Conservation (phyloP, 2,113 vertebrate species). For the Channa argus region DNA sequence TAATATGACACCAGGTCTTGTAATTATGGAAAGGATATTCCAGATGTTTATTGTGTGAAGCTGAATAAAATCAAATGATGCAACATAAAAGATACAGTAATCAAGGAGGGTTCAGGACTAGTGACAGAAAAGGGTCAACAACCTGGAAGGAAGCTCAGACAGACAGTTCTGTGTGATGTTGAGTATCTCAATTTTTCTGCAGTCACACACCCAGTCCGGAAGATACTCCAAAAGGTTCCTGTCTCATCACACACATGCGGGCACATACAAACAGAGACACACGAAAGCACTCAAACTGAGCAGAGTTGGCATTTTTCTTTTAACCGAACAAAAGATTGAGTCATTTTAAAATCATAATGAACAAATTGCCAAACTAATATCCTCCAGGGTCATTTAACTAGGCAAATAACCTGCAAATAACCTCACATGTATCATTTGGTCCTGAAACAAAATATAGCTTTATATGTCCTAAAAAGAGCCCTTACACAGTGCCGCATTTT, state of each 20-base stretch:
- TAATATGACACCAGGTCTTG: conserved; percentile 24
- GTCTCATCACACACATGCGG: conserved; percentile 66
- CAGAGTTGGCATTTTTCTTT: conserved; percentile 36
- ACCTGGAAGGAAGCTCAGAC: conserved; percentile 91
- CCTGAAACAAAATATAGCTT: too few relatives aligned
- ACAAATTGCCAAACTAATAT: not conserved
- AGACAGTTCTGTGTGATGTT: conserved; percentile 91
- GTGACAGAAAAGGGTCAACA: conserved; percentile 27
- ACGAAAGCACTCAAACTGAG: conserved; percentile 49
- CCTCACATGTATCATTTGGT: too few relatives aligned
- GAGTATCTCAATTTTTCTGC: conserved; percentile 93
- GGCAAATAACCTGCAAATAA: not conserved
- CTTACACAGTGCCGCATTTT: not conserved
- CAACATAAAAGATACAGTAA: not conserved
- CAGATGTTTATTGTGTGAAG: conserved; percentile 11
- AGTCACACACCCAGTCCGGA: conserved; percentile 95
- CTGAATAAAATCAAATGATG: conserved; percentile 5
- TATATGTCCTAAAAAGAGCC: not conserved
- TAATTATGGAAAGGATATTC: not conserved
- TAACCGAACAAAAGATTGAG: not conserved
- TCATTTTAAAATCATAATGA: not conserved
- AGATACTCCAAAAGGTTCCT: conserved; percentile 93
- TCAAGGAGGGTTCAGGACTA: conserved; percentile 13
- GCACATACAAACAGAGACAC: conserved; percentile 30
- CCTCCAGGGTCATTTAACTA: not conserved